A percentile compares a stretch with the other conserved stretches of the same genome.
These are phyloP conservation scores for Mus pahari DNA, from an alignment of 2,113 vertebrate species.

Conservation along the genomic window DNA sequence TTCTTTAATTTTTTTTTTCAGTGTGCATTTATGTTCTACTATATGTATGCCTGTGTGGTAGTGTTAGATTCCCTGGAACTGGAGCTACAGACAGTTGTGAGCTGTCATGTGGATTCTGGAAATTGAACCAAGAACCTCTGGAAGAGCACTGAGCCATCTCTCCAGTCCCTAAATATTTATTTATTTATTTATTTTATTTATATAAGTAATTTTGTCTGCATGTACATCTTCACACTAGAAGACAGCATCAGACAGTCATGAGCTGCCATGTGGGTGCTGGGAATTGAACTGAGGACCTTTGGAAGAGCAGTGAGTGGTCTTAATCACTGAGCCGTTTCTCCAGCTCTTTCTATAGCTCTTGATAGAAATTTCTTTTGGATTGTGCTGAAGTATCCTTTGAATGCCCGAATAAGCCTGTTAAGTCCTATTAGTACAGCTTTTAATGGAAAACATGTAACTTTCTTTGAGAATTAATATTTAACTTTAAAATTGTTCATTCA, in stretches of 20 bases:
- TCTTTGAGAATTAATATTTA: conserved; percentile 15
- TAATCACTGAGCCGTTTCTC: neutral
- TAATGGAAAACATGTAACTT: conserved; percentile 54
- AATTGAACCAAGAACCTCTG: neutral
- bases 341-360: conserved; percentile 59
- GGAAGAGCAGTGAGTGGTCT: neutral
- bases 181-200: neutral
- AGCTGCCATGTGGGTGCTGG: neutral
- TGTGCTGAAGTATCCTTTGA: conserved; percentile 25
- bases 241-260: neutral
- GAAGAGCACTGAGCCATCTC: neutral
- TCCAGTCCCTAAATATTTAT: neutral
- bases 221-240: neutral
- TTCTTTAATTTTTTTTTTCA: neutral
- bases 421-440: conserved; percentile 29
- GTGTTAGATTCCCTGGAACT: neutral
- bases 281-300: neutral
- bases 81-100: neutral
- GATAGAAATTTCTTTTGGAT: conserved; percentile 59
- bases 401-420: neutral
- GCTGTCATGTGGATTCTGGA: neutral
- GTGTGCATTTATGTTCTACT: neutral
- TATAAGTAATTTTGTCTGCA: neutral
- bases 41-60: neutral
- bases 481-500: neutral